A percentile compares a stretch with the other conserved stretches of the same genome.
These are phyloP conservation scores for Diorhabda sublineata DNA, from an alignment of 1,140 invertebrate species.

Conservation along the genomic window DNA sequence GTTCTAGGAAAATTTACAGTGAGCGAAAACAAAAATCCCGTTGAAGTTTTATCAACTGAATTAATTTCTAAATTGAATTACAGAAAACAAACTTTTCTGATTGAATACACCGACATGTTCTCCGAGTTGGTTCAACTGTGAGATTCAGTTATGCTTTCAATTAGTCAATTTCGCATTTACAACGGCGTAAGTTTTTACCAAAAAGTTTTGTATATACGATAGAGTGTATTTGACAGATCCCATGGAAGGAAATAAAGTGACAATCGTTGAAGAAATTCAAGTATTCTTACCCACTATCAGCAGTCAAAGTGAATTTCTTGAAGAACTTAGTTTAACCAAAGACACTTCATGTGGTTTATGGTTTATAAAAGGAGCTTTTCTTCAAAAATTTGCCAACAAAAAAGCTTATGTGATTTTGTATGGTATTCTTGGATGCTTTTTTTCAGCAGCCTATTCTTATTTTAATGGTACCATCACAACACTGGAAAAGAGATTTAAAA, in stretches of 20 bases:
- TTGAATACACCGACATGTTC: no score
- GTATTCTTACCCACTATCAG: neutral
- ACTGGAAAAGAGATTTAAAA: constrained; percentile 76
- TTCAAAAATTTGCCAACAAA: constrained; percentile 70
- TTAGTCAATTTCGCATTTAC: no score
- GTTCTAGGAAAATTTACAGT: neutral
- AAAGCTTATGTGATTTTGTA: constrained; percentile 71
- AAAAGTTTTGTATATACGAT: no score
- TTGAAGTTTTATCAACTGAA: no score
- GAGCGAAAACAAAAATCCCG: no score
- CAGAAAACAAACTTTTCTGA: no score
- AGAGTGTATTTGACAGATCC: neutral
- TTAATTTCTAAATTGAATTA: no score
- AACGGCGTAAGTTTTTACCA: no score
- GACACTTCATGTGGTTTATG: constrained; percentile 63
- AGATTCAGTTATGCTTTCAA: no score
- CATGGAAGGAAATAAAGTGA: constrained; percentile 8
- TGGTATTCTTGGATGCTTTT: constrained; percentile 67
- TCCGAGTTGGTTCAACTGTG: no score
- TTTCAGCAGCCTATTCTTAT: constrained; percentile 72
- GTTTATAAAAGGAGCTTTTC: constrained; percentile 52
- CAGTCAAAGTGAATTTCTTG: constrained; percentile 4
- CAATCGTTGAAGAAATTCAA: neutral
- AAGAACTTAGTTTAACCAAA: constrained; percentile 36
- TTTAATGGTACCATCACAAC: constrained; percentile 75